phyloP scores from a whole-genome alignment of 2,888 invertebrate genomes.

The Smittia sp. region DNA sequence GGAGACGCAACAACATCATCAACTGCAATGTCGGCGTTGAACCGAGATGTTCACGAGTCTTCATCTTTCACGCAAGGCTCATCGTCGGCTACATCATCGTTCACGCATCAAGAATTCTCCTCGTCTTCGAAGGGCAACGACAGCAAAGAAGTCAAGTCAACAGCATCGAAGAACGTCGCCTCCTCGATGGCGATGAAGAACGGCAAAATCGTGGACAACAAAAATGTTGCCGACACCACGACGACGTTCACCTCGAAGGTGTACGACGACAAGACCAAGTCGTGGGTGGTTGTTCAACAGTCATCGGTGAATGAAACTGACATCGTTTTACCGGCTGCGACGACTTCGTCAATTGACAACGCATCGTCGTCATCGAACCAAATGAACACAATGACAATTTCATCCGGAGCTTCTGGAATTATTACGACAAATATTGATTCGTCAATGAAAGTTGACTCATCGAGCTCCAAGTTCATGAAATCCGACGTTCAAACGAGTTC shows the following conservation, averaged over 20 bases:
- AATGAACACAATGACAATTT: constrained; percentile 27
- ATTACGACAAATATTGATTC: neutral
- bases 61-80: neutral
- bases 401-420: neutral
- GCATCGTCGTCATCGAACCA: neutral
- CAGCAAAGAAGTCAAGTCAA: neutral
- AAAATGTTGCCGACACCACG: constrained; percentile 43
- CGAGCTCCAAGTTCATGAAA: constrained; percentile 21
- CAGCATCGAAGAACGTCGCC: constrained; percentile 19
- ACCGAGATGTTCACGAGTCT: neutral
- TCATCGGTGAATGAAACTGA: constrained; percentile 44
- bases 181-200: constrained; percentile 25
- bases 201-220: neutral
- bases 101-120: constrained; percentile 33
- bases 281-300: constrained; percentile 44
- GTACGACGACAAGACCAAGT: constrained; percentile 44
- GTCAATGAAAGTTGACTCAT: neutral
- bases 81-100: constrained; percentile 17
- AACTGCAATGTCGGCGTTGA: neutral
- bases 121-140: constrained; percentile 22
- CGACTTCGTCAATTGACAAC: neutral
- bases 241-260: constrained; percentile 45
- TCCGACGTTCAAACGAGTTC: constrained; percentile 38
- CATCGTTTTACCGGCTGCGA: constrained; percentile 35
- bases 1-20: constrained; percentile 30